Base-by-base conservation (phyloP, 2,888 invertebrate genomes). In the Drosophila pseudotakahashii region DNA sequence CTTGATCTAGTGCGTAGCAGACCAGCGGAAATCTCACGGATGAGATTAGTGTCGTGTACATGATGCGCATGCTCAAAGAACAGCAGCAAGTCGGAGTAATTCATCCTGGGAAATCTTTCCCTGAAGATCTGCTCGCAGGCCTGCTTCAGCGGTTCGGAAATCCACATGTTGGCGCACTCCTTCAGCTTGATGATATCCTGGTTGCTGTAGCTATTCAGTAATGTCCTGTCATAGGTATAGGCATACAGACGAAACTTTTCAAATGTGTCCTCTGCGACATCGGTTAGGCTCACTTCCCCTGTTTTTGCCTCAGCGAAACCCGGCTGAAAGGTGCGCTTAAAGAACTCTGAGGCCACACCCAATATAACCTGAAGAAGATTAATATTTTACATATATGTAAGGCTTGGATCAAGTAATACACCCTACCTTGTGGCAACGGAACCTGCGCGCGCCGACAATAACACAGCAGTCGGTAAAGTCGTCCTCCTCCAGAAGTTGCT, bases 381-480 rank as follows among this genome's bases (percentile, higher is more conserved):
- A 39, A 4, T 16, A 14, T 10, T 39, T 9, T 26, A 19, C 14
- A 9, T 7, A 39, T 9, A 14, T 14, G 7, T 14, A 16, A 39
- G 9, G 1, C 3, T 9, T 14, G 9, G 10, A 23, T 13, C 13
- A 23, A 13, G 23, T 19, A 23, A 7, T 6, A 44, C 23, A 7
- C 23, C 13, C 13, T 13, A 44, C 44, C 41, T 72, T 73, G 37
- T 76, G 76, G 37, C 73, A 73, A 0, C 16, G 6, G n/a, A 63
- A 54, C 11, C 1, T 14, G 2, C 11, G 44, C 1, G 26, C n/a
- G 7, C 26, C 57, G 2, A 76, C 57, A 3, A 42, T 5, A 10
- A 73, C 34, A 6, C 44, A 36, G 19, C 73, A 73, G 32, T 76
- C 73, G 0, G 63, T 5, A 44, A 72, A 76, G 10, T 34, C 60